Conservation (phyloP, 2,113 vertebrate genomes). For the Cyanoderma ruficeps region DNA sequence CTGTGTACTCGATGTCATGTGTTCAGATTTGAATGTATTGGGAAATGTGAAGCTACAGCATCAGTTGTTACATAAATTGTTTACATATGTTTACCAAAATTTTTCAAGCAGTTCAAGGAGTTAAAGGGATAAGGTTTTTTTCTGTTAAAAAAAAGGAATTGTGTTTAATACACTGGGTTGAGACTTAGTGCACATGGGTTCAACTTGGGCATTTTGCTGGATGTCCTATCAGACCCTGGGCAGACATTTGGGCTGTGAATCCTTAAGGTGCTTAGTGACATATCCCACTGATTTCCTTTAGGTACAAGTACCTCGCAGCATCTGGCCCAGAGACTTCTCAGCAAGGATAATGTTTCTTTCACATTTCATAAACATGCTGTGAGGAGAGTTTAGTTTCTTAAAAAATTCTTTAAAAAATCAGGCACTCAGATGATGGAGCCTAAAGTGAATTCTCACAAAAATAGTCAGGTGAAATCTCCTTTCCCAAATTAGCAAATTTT, state of each 20-base stretch:
- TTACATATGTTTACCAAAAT: neutral
- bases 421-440: neutral
- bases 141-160: neutral
- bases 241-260: neutral
- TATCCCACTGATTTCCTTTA: neutral
- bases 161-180: neutral
- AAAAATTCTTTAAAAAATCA: neutral
- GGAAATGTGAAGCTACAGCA: neutral
- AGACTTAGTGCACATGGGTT: neutral
- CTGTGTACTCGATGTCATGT: rapidly evolving
- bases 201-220: neutral
- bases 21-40: neutral
- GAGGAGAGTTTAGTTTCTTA: neutral
- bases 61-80: neutral
- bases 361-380: neutral
- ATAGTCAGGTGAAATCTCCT: neutral
- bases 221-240: neutral
- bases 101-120: neutral
- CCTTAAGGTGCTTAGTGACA: neutral
- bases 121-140: neutral
- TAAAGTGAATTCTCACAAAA: neutral
- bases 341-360: neutral
- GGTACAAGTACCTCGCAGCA: neutral
- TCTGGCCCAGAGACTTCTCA: neutral
- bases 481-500: neutral